Base-by-base conservation (phyloP, 2,888 invertebrate species). In the Lamellibrachia columna region DNA sequence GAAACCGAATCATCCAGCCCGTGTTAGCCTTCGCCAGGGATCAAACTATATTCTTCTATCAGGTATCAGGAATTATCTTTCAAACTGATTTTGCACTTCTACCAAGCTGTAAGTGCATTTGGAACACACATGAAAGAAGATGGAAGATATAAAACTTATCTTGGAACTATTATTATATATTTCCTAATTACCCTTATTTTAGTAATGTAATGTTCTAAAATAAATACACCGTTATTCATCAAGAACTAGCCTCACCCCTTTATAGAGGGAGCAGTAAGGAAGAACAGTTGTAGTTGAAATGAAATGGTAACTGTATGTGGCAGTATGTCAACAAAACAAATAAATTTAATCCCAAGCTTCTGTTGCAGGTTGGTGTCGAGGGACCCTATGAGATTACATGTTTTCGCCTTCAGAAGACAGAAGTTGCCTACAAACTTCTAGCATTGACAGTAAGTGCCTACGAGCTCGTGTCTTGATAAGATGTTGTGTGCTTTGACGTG, bases 1-100 rank as follows among this genome's bases (percentile, higher is more conserved):
- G 93, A 93, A 95, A 96, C 93, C 94, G 96, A 93, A 96, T 98
- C 15, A 97, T 98, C 92, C 98, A 98, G 96, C 98, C 99, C 22
- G 98, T 99, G 9, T 97, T 99, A 93, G 98, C 99, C 0, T 98
- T 99, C 96, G 99, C 98, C 0, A 97, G 99, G 92, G 98, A 98
- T 92, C 98, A 97, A 94, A 98, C 98, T 91, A 97, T 99, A 92
- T 98, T 98, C 96, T 99, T 99, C 97, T 98, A 98, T 95, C 98
- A 98, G 96, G 98, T 97, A 75, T 11, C 22, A 1, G n/a, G 75
- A 22, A 40, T 40, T 40, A 40, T 40, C 40, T 40, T 40, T 40
- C 40, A 40, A 40, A 40, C 40, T 40, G 40, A 40, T 40, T 40
- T 40, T 6, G 22, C 75, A 22, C 22, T 55, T 55, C 9, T 75